Evolutionary conservation across 2,113 vertebrate genomes (phyloP).

Genomic region (Choloepus hoffmanni): DNA sequence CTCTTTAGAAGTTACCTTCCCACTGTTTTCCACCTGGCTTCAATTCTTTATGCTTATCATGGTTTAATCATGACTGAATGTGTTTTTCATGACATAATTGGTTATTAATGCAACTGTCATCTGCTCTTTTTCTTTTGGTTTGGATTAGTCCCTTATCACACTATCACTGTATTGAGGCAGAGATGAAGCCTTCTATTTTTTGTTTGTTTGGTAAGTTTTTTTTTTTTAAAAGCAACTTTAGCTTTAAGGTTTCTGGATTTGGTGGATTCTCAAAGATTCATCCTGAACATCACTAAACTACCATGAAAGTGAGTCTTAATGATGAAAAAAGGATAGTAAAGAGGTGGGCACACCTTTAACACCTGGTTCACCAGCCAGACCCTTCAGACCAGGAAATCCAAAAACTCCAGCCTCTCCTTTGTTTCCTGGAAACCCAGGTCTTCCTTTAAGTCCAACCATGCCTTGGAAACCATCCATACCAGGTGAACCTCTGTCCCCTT

Average conservation of each 20-base stretch:
- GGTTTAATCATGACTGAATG: rapidly evolving
- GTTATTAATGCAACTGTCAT: rapidly evolving
- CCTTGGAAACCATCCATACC: constrained; percentile 94
- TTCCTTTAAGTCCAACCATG: constrained; percentile 87
- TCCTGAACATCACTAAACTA: no score
- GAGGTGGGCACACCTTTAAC: constrained; percentile 89
- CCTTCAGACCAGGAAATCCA: constrained; percentile 89
- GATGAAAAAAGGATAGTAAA: background rate
- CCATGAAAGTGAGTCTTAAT: no score
- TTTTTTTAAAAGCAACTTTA: background rate
- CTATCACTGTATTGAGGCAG: rapidly evolving
- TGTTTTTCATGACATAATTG: background rate
- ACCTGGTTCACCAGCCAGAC: constrained; percentile 87
- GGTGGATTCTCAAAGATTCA: background rate
- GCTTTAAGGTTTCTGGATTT: background rate
- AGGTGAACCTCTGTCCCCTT: constrained; percentile 91
- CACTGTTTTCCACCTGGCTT: background rate
- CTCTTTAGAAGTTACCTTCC: background rate
- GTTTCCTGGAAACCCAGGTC: constrained; percentile 86
- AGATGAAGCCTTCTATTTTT: background rate
- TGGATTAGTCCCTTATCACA: background rate
- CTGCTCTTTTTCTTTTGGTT: background rate
- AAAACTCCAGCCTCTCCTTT: constrained; percentile 87
- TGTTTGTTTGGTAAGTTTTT: background rate
- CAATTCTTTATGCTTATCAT: rapidly evolving